Conservation (phyloP, 2,797 vertebrate genomes). For the Mormyrus hasselquistii region DNA sequence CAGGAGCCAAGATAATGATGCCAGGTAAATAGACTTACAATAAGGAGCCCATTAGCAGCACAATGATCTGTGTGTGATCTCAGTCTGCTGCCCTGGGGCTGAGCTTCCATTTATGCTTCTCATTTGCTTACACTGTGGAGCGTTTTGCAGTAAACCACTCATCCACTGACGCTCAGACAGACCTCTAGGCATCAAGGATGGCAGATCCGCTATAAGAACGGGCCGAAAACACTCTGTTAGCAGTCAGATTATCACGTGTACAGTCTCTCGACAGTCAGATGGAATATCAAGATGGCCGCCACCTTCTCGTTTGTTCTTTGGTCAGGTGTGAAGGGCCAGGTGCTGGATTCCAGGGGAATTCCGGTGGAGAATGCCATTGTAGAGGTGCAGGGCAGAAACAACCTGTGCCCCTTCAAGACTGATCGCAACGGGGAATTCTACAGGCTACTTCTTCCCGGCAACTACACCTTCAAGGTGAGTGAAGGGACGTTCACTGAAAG, state of each 20-base stretch:
- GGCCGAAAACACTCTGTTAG: not conserved
- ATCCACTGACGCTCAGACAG: not conserved
- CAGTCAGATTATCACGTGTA: not conserved
- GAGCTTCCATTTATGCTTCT: not conserved
- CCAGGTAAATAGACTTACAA: not conserved
- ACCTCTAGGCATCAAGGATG: not conserved
- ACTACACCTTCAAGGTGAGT: constrained; percentile 76
- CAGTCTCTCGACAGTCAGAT: not conserved
- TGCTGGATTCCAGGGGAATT: constrained; percentile 59
- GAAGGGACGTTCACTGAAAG: not conserved
- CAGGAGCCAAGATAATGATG: not conserved
- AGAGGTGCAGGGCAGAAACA: constrained; percentile 70
- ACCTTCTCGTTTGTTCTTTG: not conserved
- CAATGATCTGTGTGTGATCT: not conserved
- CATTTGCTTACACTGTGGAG: not conserved
- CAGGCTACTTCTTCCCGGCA: constrained; percentile 80
- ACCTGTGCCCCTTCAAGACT: constrained; percentile 76
- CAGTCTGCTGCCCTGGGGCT: not conserved
- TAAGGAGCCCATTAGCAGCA: not conserved
- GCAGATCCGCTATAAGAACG: not conserved
- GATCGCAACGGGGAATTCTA: constrained; percentile 83
- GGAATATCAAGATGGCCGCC: not conserved
- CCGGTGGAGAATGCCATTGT: constrained; percentile 73
- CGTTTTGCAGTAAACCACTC: not conserved
- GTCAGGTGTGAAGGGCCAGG: constrained; percentile 85